Base-by-base conservation (phyloP, 2,797 vertebrate species). In the Pelochelys cantorii region DNA sequence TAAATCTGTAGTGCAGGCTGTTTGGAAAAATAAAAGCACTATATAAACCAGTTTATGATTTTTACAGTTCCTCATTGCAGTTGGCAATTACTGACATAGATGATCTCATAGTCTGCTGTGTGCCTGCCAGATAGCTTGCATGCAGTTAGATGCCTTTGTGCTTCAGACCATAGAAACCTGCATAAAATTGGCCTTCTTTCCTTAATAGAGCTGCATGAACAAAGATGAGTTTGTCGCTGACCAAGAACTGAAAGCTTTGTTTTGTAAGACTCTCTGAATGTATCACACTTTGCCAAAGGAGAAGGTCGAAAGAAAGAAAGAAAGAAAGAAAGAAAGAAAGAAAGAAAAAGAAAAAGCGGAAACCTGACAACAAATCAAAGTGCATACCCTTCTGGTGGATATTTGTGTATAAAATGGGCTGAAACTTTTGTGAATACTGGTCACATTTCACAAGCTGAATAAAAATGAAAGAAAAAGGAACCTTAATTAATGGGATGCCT, bases 211-310 rank as follows among this genome's bases (percentile, higher is more conserved):
- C 94, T 96, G 93, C 97, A 95, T 6, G 98, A 98, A 98, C 98
- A 98, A 98, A 98, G 98, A 98, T 98, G 98, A 98, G 98, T 98
- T 98, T 98, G 98, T 98, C 98, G 98, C 97, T 98, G 96, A 98
- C 97, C 97, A 97, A 98, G 97, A 98, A 97, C 96, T 98, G 98
- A 98, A 98, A 98, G 97, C 98, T 98, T 98, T 98, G 98, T 98
- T 98, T 98, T 97, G 96, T 98, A 97, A 98, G 97, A 94, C 97
- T 97, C 95, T 95, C 96, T 98, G 97, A 98, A 98, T 98, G 96
- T 96, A 93, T 92, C 97, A 86, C 97, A 91, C 97, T 98, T 97
- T 97, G 97, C 97, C 97, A 98, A 97, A 97, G 96, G 87, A 97
- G 95, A 98, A 97, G 94, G 96, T 95, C 96, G 94, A 88, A 94